These are phyloP conservation scores for Dryobates pubescens DNA, from an alignment of 2,797 vertebrate genomes.

Conservation along the genomic window DNA sequence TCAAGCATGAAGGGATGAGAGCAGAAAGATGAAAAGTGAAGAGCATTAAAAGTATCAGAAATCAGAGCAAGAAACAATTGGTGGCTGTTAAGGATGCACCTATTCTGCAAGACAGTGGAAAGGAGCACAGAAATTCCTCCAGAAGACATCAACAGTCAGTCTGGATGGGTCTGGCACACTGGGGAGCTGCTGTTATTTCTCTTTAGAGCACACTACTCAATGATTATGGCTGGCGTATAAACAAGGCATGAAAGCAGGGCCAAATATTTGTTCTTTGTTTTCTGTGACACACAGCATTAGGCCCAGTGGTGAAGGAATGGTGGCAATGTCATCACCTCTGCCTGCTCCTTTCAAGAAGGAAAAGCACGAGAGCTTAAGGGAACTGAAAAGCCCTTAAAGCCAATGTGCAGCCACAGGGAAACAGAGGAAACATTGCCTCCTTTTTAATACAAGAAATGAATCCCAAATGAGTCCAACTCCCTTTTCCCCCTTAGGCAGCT, in stretches of 20 bases:
- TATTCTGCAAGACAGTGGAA: background rate
- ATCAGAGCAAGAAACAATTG: background rate
- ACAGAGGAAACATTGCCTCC: background rate
- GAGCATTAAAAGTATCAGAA: background rate
- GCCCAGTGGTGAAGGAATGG: background rate
- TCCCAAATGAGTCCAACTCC: background rate
- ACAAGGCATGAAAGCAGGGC: background rate
- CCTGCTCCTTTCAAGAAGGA: background rate
- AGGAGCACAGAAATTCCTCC: background rate
- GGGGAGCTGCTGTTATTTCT: background rate
- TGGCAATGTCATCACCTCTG: background rate
- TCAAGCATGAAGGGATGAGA: background rate
- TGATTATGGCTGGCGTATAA: background rate
- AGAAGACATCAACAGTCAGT: background rate
- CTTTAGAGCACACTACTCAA: background rate
- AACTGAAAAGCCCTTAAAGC: slow-evolving; percentile 12
- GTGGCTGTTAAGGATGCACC: background rate
- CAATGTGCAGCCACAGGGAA: background rate
- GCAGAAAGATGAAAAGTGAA: background rate
- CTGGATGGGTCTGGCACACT: background rate
- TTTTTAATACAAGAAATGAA: background rate
- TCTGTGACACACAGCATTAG: background rate
- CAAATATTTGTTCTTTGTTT: background rate
- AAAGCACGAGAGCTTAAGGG: background rate
- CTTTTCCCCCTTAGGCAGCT: background rate